Evolutionary conservation across 2,888 invertebrate species (phyloP), one percentile per base, ranked within the genome.

Genomic region (Chymomyza fuscimana): DNA sequence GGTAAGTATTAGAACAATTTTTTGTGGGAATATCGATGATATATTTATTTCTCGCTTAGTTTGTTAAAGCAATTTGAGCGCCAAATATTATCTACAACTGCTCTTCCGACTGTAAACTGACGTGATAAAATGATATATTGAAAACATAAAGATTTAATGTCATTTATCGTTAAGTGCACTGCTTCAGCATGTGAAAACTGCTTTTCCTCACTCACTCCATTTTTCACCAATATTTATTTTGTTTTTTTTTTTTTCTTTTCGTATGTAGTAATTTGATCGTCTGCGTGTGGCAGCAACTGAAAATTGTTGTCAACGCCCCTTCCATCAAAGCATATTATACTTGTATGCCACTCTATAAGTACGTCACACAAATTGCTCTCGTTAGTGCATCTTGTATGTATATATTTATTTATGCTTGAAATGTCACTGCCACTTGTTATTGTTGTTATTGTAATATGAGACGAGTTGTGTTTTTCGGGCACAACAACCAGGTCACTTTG

Each of bases 1-100:
- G 98, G 98, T 98, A 93, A 95, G 95, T 92, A 22, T n/a, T 16
- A 3, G 25, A 1, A 32, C 32, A 32, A 32, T 32, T 32, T 5
- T 7, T 32, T 3, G 9, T 9, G 5, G 7, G 32, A 7, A 32
- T 32, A 2, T 5, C 4, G 32, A 5, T 32, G 5, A 29, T 4
- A 4, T 0, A 32, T 4, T 32, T 32, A 32, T 32, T 5, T 32
- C 4, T 5, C 32, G 32, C 32, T 32, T 32, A 32, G 32, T 32
- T 32, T 32, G 32, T 32, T 6, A 32, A 32, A 32, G 1, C 10
- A 40, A 10, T 40, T 40, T 40, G 7, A 40, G 40, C 40, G 1
- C 10, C 10, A 40, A 40, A 40, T 40, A 7, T 40, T 10, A 7
- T 7, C 32, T 32, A 32, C 32, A 12, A 46, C 12, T 46, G 2